phyloP scores from a whole-genome alignment of 2,888 invertebrate species.

The Atethmia centrago region DNA sequence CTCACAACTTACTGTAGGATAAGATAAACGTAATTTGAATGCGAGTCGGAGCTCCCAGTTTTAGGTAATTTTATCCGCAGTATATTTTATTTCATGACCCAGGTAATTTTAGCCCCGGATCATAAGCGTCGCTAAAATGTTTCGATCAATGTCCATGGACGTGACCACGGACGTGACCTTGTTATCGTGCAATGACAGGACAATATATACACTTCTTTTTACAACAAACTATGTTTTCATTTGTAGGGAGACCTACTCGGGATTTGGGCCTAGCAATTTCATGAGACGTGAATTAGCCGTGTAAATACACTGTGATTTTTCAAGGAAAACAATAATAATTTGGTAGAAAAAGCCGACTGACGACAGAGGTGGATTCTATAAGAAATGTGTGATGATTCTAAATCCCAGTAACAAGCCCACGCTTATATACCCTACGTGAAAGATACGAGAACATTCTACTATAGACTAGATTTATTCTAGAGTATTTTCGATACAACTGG shows the following conservation, averaged over 20 bases:
- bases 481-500: too few relatives aligned
- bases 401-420: too few relatives aligned
- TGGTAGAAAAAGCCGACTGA: neutral
- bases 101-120: neutral
- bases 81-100: neutral
- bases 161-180: neutral
- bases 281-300: neutral
- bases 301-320: conserved; percentile 34
- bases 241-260: neutral
- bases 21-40: neutral
- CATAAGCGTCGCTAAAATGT: conserved; percentile 2
- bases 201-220: neutral
- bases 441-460: too few relatives aligned
- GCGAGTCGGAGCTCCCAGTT: neutral
- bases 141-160: neutral
- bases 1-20: neutral
- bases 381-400: too few relatives aligned
- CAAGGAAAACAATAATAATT: conserved; percentile 15
- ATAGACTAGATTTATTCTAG: too few relatives aligned
- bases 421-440: too few relatives aligned
- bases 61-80: neutral
- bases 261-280: neutral
- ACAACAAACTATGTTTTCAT: neutral
- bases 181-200: neutral
- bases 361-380: neutral